phyloP scores from a whole-genome alignment of 2,113 vertebrate species.

The Osmerus mordax region DNA sequence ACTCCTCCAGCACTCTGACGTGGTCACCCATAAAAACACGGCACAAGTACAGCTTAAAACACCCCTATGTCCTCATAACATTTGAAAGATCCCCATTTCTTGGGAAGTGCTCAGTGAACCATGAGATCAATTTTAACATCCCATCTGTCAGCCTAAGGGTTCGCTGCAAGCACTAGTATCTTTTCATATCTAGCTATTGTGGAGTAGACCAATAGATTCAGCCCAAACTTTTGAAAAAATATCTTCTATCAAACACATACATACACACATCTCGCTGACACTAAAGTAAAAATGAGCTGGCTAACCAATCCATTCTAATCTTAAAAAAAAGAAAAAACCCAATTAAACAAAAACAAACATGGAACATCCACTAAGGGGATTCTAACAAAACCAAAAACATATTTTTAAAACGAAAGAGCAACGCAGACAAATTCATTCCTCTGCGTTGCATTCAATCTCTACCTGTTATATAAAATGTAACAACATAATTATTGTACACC shows the following conservation, averaged over 20 bases:
- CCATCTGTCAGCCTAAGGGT: constrained; percentile 50
- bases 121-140: constrained; percentile 38
- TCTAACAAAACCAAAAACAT: constrained; percentile 53
- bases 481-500: constrained; percentile 40
- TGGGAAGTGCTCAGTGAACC: constrained; percentile 51
- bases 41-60: too few species aligned
- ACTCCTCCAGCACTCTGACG: too few species aligned
- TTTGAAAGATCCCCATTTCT: constrained; percentile 21
- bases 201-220: constrained; percentile 18
- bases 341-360: constrained; percentile 8
- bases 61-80: too few species aligned
- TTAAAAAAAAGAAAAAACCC: constrained; percentile 14
- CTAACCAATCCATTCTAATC: constrained; percentile 38
- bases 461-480: constrained; percentile 46
- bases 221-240: constrained; percentile 41
- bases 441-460: too few species aligned
- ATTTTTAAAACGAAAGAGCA: constrained; percentile 44
- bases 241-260: constrained; percentile 44
- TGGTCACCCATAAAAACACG: too few species aligned
- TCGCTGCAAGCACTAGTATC: constrained; percentile 41
- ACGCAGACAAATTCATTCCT: constrained; percentile 36
- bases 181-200: constrained; percentile 40
- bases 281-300: constrained; percentile 51
- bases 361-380: constrained; percentile 25
- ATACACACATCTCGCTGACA: constrained; percentile 52